phyloP scores from a whole-genome alignment of 2,888 invertebrate species.

The Aporophyla lueneburgensis region DNA sequence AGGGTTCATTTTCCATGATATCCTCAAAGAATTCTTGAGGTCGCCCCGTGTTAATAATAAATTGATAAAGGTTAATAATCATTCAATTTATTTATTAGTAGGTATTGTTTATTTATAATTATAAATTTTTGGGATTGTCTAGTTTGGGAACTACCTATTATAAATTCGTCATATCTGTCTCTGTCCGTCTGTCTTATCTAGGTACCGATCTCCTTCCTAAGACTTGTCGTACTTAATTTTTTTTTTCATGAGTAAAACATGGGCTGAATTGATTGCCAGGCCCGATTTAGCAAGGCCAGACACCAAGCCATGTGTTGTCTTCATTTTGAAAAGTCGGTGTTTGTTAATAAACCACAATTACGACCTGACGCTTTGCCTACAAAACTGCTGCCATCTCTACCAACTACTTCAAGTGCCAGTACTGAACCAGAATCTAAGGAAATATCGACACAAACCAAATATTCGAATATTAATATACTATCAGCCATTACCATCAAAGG shows the following conservation, averaged over 20 bases:
- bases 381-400: conserved; percentile 43
- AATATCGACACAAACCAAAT: conserved; percentile 19
- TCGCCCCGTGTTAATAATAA: too few species aligned
- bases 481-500: not conserved
- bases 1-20: too few species aligned
- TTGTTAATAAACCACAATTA: conserved; percentile 44
- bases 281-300: conserved; percentile 47
- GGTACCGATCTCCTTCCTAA: conserved; percentile 2
- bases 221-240: conserved; percentile 11
- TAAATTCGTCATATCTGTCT: not conserved
- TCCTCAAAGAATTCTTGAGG: too few species aligned
- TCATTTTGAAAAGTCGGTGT: conserved; percentile 49
- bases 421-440: conserved; percentile 9
- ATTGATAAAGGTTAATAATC: too few species aligned
- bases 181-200: not conserved
- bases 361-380: conserved; percentile 48
- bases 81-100: too few species aligned
- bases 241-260: conserved; percentile 10
- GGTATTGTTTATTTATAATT: not conserved
- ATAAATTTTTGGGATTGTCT: too few species aligned
- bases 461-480: conserved; percentile 9
- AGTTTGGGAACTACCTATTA: too few species aligned
- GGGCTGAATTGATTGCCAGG: conserved; percentile 39
- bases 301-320: conserved; percentile 46
- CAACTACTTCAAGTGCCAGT: conserved; percentile 17